Evolutionary conservation across 2,113 vertebrate genomes (phyloP).

Genomic region (Mobula hypostoma): DNA sequence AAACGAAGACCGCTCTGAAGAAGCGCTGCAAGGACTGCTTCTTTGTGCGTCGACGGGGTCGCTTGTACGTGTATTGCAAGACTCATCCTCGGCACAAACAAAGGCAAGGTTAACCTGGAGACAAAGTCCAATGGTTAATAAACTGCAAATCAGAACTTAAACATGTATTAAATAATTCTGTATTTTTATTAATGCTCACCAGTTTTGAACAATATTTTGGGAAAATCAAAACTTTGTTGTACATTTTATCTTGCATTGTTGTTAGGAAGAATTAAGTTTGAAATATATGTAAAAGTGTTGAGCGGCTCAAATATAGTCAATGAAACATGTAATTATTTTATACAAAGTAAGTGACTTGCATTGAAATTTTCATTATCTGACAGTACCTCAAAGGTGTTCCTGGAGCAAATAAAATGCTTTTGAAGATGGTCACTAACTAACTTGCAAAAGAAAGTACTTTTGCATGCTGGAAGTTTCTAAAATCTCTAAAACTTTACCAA

Average conservation of each 20-base stretch:
- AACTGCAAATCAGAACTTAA: background rate
- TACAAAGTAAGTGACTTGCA: too few relatives aligned
- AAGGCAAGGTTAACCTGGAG: slow-evolving; percentile 56
- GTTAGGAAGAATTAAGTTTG: background rate
- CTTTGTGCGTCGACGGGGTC: slow-evolving; percentile 68
- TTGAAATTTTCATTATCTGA: too few relatives aligned
- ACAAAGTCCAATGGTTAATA: background rate
- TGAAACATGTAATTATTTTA: too few relatives aligned
- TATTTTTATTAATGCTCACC: background rate
- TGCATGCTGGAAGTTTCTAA: too few relatives aligned
- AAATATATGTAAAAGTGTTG: background rate
- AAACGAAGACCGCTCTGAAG: slow-evolving; percentile 65
- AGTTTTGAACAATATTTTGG: background rate
- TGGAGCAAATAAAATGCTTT: too few relatives aligned
- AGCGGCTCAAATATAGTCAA: too few relatives aligned
- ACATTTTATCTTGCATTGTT: background rate
- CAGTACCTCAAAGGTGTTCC: too few relatives aligned
- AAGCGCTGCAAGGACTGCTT: slow-evolving; percentile 84
- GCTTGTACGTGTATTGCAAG: slow-evolving; percentile 69
- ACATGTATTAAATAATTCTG: background rate
- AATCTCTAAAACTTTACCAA: too few relatives aligned
- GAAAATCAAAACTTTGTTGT: background rate
- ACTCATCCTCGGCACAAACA: slow-evolving; percentile 78
- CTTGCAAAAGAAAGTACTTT: too few relatives aligned
- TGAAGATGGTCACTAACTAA: too few relatives aligned